Base-by-base conservation (phyloP, 2,888 invertebrate species). In the Vanessa cardui region DNA sequence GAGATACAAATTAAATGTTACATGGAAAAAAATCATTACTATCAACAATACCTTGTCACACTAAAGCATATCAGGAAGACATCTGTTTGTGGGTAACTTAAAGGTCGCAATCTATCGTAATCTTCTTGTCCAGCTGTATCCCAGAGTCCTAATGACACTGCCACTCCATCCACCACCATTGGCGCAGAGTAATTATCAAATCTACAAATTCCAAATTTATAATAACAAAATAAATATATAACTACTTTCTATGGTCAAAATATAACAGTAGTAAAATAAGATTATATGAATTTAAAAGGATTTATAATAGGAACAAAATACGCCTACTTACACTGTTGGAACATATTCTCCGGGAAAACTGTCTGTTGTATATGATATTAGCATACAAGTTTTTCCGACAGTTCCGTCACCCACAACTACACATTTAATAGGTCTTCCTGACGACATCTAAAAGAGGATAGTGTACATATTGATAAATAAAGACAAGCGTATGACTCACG, bases 21-120 rank as follows among this genome's bases (percentile, higher is more conserved):
- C 26, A 52, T 15, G 8, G 6, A n/a, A n/a, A 33, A 16, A 59
- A 64, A 59, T 64, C 31, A 15, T 26, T 62, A 31, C n/a, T 20
- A 62, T 6, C 9, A 56, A 33, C 73, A 66, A 78, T 78, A 93
- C 93, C 93, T 93, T 79, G 99, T 99, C 77, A 99, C 98, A 93
- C 99, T 99, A 94, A 99, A 99, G 94, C 99, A 99, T 92, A 99
- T 98, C 82, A 99, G 96, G 94, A 99, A 99, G 74, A 99, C 99
- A 93, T 99, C 99, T 75, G 99, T 99, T 95, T 99, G 99, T 83
- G 99, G 99, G 90, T 99, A 99, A 78, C 98, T 98, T 73, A 99
- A 94, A 52, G 99, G 99, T 79, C 99, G 95, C 75, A 99, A 94
- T 87, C 99, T 95, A 87, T 99, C 99, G 85, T 99, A 99, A 86